phyloP scores from a whole-genome alignment of 2,113 vertebrate species.

The Entomyzon cyanotis region DNA sequence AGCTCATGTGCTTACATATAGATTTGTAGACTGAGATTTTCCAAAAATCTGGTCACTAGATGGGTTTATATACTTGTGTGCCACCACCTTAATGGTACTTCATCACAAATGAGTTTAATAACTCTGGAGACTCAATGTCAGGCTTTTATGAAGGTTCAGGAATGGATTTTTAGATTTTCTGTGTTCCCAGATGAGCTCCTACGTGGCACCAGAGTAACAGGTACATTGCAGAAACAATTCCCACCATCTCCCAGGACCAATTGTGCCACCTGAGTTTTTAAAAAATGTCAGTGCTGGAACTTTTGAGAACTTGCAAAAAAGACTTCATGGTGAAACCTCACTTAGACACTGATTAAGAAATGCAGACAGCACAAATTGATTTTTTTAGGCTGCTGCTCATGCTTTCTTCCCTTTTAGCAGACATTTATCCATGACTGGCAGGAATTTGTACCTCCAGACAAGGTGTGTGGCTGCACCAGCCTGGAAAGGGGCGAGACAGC shows the following conservation, averaged over 20 bases:
- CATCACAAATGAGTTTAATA: background rate
- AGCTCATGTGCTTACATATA: background rate
- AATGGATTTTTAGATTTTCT: background rate
- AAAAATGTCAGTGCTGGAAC: accelerated
- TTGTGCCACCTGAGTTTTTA: background rate
- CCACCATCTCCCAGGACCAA: background rate
- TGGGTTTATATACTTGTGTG: background rate
- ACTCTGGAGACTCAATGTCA: background rate
- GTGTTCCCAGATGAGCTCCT: background rate
- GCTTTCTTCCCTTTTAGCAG: background rate
- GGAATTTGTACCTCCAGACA: slow-evolving; percentile 33
- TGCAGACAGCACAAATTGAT: background rate
- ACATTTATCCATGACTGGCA: background rate
- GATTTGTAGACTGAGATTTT: background rate
- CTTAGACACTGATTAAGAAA: background rate
- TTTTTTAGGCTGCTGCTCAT: background rate
- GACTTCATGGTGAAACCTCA: background rate
- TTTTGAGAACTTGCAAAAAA: background rate
- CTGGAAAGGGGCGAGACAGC: slow-evolving; percentile 16
- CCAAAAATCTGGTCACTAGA: background rate
- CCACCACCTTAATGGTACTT: background rate
- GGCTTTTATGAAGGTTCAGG: background rate
- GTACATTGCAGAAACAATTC: background rate
- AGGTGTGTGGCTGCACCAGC: slow-evolving; percentile 30
- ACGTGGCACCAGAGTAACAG: background rate